These are phyloP conservation scores for Acleris sparsana DNA, from an alignment of 2,888 invertebrate species.

Conservation along the genomic window DNA sequence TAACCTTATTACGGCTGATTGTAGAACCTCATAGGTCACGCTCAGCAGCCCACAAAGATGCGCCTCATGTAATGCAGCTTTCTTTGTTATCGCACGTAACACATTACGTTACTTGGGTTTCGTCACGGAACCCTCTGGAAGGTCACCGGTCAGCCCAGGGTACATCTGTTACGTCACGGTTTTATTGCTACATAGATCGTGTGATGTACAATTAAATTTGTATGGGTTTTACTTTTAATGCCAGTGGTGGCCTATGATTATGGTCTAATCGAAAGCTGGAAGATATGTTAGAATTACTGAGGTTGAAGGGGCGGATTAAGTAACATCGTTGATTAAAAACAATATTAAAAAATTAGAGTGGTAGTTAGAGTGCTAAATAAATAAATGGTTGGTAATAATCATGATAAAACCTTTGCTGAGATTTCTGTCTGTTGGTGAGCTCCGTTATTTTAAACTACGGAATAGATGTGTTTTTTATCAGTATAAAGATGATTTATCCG, in stretches of 20 bases:
- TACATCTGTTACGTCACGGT: constrained; percentile 10
- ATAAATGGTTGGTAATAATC: too few species aligned
- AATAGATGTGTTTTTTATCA: too few species aligned
- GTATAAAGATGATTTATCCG: too few species aligned
- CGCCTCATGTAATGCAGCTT: constrained; percentile 33
- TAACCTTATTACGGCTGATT: constrained; percentile 16
- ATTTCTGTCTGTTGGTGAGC: too few species aligned
- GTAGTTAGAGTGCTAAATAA: too few species aligned
- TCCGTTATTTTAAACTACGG: too few species aligned
- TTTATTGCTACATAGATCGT: constrained; percentile 19
- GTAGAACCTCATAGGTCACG: constrained; percentile 29
- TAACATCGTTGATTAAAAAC: too few species aligned
- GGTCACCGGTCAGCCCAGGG: constrained; percentile 25
- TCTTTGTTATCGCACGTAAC: constrained; percentile 35
- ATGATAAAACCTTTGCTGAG: too few species aligned
- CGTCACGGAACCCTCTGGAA: constrained; percentile 32
- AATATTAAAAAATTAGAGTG: too few species aligned
- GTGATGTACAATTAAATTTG: constrained; percentile 23
- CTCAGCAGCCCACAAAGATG: constrained; percentile 21
- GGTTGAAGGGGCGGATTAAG: too few species aligned
- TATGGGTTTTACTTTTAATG: constrained; percentile 9
- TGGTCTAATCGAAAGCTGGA: neutral
- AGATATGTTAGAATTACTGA: neutral
- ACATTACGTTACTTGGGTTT: constrained; percentile 31
- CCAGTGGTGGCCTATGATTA: neutral